phyloP scores from a whole-genome alignment of 1,140 invertebrate species.

The Dendroctonus ponderosae region DNA sequence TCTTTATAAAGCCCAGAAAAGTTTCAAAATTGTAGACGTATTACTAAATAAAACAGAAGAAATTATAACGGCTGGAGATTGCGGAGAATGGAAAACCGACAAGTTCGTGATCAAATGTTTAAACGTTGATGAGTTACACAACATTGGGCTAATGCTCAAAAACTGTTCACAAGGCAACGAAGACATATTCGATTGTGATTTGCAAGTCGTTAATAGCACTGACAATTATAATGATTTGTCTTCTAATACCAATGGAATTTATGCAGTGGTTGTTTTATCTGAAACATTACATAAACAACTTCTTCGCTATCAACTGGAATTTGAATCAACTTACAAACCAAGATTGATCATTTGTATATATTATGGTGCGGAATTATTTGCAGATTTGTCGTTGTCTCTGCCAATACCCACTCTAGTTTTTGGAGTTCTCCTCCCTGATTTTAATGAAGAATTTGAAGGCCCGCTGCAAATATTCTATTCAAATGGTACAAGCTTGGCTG shows the following conservation, averaged over 20 bases:
- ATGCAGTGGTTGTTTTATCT: constrained; percentile 1
- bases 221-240: neutral
- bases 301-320: neutral
- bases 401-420: constrained; percentile 12
- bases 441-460: constrained; percentile 13
- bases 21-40: constrained; percentile 22
- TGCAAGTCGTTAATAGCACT: neutral
- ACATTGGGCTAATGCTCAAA: constrained; percentile 5
- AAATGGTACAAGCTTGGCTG: neutral
- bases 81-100: constrained; percentile 8
- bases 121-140: neutral
- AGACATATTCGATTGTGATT: neutral
- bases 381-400: neutral
- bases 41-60: constrained; percentile 10
- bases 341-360: constrained; percentile 15
- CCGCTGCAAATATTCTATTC: constrained; percentile 13
- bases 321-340: constrained; percentile 12
- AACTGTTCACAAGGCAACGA: constrained; percentile 12
- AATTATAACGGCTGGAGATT: constrained; percentile 3
- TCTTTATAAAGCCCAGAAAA: constrained; percentile 14
- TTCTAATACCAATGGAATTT: neutral
- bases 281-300: constrained; percentile 12
- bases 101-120: constrained; percentile 21
- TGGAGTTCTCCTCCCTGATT: constrained; percentile 23
- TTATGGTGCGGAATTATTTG: constrained; percentile 14